Base-by-base conservation (phyloP, 2,113 vertebrate species). In the Canis aureus region DNA sequence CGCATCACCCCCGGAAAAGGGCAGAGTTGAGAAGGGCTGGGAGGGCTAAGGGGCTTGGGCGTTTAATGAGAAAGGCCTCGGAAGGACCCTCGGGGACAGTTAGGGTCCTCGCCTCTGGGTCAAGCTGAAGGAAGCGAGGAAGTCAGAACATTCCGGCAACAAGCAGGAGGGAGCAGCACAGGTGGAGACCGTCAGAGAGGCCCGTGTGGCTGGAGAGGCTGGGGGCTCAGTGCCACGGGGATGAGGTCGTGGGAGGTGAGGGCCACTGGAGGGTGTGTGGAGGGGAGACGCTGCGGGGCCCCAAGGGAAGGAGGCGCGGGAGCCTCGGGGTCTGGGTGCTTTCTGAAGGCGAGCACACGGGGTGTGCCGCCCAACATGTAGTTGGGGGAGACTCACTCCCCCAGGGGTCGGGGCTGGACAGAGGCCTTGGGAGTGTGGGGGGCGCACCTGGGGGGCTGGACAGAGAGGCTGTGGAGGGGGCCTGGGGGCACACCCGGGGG, bases 241-340 rank as follows among this genome's bases (percentile, higher is more conserved):
- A 11, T 25, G 9, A 60, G 10, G 67, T 81, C 1, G 1, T 5
- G 25, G 66, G 2, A 22, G 23, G 55, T 2, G 0, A 25, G 22
- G 20, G 25, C 60, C 2, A 12, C 66, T 2, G 11, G 11, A 2
- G 19, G 35, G 43, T 55, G n/a, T 49, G 19, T 12, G 49, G 55
- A 82, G 71, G 2, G 35, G 71, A 22, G 57, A 32, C 2, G 13
- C 43, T 43, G 43, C 7, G 7, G 43, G 43, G 43, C 43, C 43
- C 43, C 43, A 43, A 43, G 6, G 43, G 43, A 43, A 43, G 43
- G 43, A 43, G 43, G 43, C 5, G 6, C 43, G 1, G 43, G 43
- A 43, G 7, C 43, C 43, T 43, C 43, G 5, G 43, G 43, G 43
- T 43, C 43, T 7, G 53, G 53, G 4, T 94, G 0, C n/a, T 0